Evolutionary conservation across 2,888 invertebrate genomes (phyloP).

Genomic region (Chrysina gloriosa): DNA sequence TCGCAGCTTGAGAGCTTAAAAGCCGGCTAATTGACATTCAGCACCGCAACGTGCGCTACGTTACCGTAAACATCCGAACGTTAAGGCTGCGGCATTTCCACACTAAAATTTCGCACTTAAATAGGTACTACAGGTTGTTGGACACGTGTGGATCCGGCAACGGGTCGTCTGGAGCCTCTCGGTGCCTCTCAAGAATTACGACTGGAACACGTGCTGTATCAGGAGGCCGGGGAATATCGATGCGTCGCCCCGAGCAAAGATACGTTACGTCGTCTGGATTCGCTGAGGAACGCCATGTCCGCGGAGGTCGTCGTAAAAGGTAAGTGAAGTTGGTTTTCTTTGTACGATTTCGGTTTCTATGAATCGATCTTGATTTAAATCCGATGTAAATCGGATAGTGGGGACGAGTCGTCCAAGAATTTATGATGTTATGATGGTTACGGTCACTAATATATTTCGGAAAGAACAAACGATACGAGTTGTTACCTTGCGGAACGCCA

Average conservation of each 20-base stretch:
- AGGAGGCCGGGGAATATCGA: slow-evolving; percentile 81
- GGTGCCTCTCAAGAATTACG: slow-evolving; percentile 73
- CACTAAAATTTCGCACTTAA: slow-evolving; percentile 40
- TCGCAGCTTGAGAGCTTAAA: too few relatives aligned
- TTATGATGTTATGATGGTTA: too few relatives aligned
- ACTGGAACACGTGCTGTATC: slow-evolving; percentile 78
- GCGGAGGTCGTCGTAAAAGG: slow-evolving; percentile 69
- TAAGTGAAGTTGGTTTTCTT: slow-evolving; percentile 60
- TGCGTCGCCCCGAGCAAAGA: slow-evolving; percentile 74
- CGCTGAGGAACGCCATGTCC: slow-evolving; percentile 65
- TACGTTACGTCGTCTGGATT: slow-evolving; percentile 68
- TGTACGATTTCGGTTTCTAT: too few relatives aligned
- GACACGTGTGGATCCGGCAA: slow-evolving; percentile 70
- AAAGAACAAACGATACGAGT: too few relatives aligned
- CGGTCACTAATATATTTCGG: too few relatives aligned
- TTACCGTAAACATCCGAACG: neutral
- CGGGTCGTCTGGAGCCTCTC: slow-evolving; percentile 68
- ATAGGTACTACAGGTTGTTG: slow-evolving; percentile 73
- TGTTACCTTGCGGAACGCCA: too few relatives aligned
- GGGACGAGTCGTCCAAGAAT: too few relatives aligned
- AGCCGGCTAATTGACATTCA: too few relatives aligned
- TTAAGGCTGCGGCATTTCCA: neutral
- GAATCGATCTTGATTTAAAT: too few relatives aligned
- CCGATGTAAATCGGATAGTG: too few relatives aligned
- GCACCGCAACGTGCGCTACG: too few relatives aligned